Evolutionary conservation across 2,888 invertebrate genomes (phyloP).

Genomic region (Cheilosia grossa): DNA sequence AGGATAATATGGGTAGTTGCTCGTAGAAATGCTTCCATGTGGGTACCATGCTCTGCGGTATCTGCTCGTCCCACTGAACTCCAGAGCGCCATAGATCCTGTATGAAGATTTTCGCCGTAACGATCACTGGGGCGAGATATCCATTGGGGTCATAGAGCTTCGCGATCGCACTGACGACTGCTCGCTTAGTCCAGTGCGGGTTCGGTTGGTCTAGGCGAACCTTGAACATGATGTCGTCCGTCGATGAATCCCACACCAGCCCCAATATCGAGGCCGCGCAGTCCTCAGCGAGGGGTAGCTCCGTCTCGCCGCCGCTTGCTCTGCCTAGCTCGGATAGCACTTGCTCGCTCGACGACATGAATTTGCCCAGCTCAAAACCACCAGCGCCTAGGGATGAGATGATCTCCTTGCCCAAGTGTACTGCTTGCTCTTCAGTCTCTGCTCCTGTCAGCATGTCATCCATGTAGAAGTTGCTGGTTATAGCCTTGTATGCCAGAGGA

Average conservation of each 20-base stretch:
- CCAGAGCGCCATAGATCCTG: no score
- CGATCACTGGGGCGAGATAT: no score
- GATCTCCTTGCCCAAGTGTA: not conserved
- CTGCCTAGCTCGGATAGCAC: not conserved
- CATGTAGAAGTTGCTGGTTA: constrained; percentile 16
- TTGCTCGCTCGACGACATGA: not conserved
- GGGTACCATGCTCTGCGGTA: not conserved
- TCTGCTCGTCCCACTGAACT: constrained; percentile 54
- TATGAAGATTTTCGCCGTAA: no score
- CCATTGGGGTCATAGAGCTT: no score
- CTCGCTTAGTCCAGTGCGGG: no score
- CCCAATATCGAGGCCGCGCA: no score
- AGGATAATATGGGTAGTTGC: not conserved
- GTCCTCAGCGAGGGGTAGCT: no score
- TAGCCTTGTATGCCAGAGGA: not conserved
- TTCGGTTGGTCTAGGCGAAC: no score
- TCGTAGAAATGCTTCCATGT: constrained; percentile 15
- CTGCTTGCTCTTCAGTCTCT: constrained; percentile 1
- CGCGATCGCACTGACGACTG: no score
- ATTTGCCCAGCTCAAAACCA: constrained; percentile 21
- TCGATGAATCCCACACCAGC: no score
- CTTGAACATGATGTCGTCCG: no score
- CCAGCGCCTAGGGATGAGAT: not conserved
- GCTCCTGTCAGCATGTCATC: constrained; percentile 24
- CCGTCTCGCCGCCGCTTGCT: no score